These are phyloP conservation scores for Ophion slaviceki DNA, from an alignment of 2,888 invertebrate species.

Conservation along the genomic window DNA sequence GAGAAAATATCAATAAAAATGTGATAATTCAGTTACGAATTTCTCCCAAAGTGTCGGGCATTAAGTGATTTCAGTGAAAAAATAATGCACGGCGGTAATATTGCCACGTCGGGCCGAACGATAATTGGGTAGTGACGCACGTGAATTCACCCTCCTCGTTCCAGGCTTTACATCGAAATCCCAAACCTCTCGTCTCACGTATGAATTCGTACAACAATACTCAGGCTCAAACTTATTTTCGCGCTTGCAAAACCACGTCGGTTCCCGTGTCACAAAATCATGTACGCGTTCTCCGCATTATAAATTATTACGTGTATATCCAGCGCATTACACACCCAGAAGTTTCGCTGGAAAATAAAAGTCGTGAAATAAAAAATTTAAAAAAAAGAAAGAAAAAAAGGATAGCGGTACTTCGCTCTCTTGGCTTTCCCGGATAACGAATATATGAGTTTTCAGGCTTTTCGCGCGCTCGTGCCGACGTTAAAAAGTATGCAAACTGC, in stretches of 20 bases:
- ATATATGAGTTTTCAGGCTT: constrained; percentile 64
- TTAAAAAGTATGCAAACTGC: constrained; percentile 81
- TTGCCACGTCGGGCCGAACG: constrained; percentile 1
- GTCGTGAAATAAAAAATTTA: constrained; percentile 1
- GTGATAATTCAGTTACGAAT: not conserved
- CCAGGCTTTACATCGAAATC: constrained; percentile 17
- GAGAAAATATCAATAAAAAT: not conserved
- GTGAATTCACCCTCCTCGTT: constrained; percentile 21
- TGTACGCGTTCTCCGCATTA: constrained; percentile 7
- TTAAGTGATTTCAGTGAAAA: constrained; percentile 13
- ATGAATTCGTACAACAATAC: constrained; percentile 6
- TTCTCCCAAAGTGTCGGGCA: not conserved
- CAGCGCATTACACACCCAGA: not conserved
- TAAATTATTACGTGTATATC: not conserved
- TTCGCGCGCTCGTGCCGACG: constrained; percentile 21
- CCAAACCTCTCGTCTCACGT: not conserved
- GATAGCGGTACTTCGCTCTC: not conserved
- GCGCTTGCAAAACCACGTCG: not conserved
- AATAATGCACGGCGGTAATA: constrained; percentile 11
- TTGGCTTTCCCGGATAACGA: constrained; percentile 42
- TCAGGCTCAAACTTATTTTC: constrained; percentile 6
- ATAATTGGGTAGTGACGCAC: constrained; percentile 6
- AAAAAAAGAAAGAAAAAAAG: constrained; percentile 1
- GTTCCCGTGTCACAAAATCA: constrained; percentile 13
- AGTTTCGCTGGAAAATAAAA: constrained; percentile 13